phyloP scores from a whole-genome alignment of 2,888 invertebrate genomes.

The Dascillus cervinus region DNA sequence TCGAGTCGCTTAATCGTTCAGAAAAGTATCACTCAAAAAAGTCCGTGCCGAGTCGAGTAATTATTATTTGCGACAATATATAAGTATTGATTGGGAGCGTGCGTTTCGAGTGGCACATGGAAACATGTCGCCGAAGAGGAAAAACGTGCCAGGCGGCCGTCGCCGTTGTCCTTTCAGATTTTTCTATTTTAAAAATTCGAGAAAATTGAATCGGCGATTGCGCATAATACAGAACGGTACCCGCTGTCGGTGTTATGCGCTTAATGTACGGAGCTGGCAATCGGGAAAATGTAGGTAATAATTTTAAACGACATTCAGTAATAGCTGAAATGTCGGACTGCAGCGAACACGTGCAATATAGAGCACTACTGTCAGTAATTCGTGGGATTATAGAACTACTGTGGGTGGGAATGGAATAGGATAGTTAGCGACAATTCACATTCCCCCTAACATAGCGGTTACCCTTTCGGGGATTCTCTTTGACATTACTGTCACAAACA shows the following conservation, averaged over 20 bases:
- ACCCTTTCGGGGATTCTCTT: slow-evolving; percentile 38
- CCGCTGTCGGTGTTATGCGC: not conserved
- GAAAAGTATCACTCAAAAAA: slow-evolving; percentile 39
- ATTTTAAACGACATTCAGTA: slow-evolving; percentile 20
- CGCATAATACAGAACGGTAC: not conserved
- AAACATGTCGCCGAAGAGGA: slow-evolving; percentile 13
- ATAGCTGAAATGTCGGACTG: slow-evolving; percentile 14
- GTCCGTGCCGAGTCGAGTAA: slow-evolving; percentile 36
- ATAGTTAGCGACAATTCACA: slow-evolving; percentile 44
- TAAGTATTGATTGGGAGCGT: slow-evolving; percentile 7
- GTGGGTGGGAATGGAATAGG: slow-evolving; percentile 34
- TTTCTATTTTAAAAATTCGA: not conserved
- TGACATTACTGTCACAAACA: slow-evolving; percentile 40
- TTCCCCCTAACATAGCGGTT: slow-evolving; percentile 40
- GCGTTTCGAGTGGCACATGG: slow-evolving; percentile 12
- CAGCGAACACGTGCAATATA: slow-evolving; percentile 24
- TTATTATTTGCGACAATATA: slow-evolving; percentile 34
- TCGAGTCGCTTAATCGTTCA: slow-evolving; percentile 36
- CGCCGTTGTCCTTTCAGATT: slow-evolving; percentile 3
- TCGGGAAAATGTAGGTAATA: slow-evolving; percentile 19
- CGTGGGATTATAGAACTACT: slow-evolving; percentile 36
- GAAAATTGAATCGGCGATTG: not conserved
- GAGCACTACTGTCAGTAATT: slow-evolving; percentile 31
- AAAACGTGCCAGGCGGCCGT: slow-evolving; percentile 13
- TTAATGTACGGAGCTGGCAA: not conserved